Conservation (phyloP, 2,888 invertebrate genomes). For the Cepaea hortensis region DNA sequence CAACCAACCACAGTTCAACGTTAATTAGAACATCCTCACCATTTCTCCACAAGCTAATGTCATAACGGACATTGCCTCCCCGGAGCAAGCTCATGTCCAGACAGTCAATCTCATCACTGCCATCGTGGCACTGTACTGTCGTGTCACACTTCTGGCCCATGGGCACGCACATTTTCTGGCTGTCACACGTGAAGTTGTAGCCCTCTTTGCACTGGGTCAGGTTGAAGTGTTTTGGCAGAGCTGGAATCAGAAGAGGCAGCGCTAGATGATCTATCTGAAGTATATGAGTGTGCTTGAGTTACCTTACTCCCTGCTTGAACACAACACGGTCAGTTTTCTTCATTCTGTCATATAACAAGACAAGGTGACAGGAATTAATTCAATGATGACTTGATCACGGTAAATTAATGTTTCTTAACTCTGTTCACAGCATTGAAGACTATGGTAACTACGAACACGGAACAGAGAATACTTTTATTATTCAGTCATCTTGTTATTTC, state of each 20-base stretch:
- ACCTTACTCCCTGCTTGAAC: too few species aligned
- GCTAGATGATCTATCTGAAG: background rate
- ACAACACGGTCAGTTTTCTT: too few species aligned
- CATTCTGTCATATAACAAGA: too few species aligned
- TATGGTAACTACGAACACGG: too few species aligned
- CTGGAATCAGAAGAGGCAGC: slow-evolving; percentile 22
- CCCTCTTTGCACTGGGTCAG: slow-evolving; percentile 17
- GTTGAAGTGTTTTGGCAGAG: slow-evolving; percentile 41
- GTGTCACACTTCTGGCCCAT: slow-evolving; percentile 58
- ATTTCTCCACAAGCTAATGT: slow-evolving; percentile 15
- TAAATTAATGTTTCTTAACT: too few species aligned
- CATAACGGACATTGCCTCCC: slow-evolving; percentile 13
- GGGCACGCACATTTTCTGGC: slow-evolving; percentile 60
- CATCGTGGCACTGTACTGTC: slow-evolving; percentile 65
- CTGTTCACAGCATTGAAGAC: too few species aligned
- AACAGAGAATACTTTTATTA: too few species aligned
- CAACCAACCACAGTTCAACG: background rate
- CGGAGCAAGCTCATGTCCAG: background rate
- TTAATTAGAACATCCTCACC: background rate
- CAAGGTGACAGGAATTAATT: too few species aligned
- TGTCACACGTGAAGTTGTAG: slow-evolving; percentile 58
- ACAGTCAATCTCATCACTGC: slow-evolving; percentile 64
- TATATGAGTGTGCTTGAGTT: too few species aligned
- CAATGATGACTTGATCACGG: too few species aligned
- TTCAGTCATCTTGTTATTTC: too few species aligned